Conservation (phyloP, 1,140 invertebrate genomes). For the Lethocerus indicus region DNA sequence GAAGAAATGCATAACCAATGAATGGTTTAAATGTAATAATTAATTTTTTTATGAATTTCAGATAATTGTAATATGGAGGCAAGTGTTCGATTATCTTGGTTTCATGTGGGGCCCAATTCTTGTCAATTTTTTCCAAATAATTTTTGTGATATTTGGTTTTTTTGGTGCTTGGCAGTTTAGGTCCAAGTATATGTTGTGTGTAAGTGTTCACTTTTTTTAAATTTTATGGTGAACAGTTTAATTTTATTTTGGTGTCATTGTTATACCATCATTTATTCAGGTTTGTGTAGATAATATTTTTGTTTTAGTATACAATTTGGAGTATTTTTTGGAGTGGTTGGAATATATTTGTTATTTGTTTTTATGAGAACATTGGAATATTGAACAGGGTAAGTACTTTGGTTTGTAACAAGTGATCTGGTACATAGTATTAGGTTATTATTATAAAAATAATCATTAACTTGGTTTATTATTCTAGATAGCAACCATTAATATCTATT, state of each 20-base stretch:
- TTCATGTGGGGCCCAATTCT: constrained; percentile 93
- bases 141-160: constrained; percentile 86
- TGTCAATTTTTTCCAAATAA: constrained; percentile 80
- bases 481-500: background rate
- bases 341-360: constrained; percentile 89
- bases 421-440: background rate
- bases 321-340: constrained; percentile 77
- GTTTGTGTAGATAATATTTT: constrained; percentile 16
- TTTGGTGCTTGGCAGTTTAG: constrained; percentile 87
- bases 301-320: constrained; percentile 78
- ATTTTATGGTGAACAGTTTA: too few relatives aligned
- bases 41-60: too few relatives aligned
- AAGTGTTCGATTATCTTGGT: constrained; percentile 89
- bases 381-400: constrained; percentile 57
- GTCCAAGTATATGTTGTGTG: constrained; percentile 74
- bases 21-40: too few relatives aligned
- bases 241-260: background rate
- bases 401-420: too few relatives aligned
- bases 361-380: constrained; percentile 74
- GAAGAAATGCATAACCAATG: too few relatives aligned
- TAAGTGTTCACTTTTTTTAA: constrained; percentile 39
- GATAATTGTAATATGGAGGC: constrained; percentile 73
- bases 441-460: background rate
- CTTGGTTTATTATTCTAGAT: background rate
- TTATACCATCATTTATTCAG: background rate